Conservation (phyloP, 2,797 vertebrate species). For the Anguilla pacifica region DNA sequence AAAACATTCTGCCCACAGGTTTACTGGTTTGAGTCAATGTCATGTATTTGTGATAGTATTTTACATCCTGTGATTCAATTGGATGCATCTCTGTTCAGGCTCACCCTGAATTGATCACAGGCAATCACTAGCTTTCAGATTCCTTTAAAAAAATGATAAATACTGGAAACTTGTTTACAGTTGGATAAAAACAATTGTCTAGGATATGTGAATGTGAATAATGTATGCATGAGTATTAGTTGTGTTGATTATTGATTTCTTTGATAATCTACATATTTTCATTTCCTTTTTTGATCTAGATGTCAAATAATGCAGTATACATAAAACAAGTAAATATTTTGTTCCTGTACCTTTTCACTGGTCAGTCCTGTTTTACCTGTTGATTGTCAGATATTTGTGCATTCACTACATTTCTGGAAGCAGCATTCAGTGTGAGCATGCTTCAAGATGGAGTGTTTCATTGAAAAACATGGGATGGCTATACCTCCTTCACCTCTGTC, state of each 20-base stretch:
- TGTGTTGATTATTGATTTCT: neutral
- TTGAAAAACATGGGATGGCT: neutral
- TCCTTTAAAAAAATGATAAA: neutral
- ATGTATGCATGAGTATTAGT: neutral
- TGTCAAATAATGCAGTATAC: too few relatives aligned
- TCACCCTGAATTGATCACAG: neutral
- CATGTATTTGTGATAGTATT: neutral
- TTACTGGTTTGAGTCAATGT: neutral
- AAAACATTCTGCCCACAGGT: neutral
- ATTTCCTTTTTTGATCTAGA: neutral
- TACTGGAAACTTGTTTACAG: neutral
- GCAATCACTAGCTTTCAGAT: conserved; percentile 12
- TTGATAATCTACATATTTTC: neutral
- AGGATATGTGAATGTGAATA: too few relatives aligned
- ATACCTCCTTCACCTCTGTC: neutral
- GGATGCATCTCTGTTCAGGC: neutral
- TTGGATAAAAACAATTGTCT: neutral
- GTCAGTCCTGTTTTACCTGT: neutral
- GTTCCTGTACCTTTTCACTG: neutral
- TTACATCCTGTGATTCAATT: neutral
- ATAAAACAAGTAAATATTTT: neutral
- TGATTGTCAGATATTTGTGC: neutral
- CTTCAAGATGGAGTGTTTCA: neutral
- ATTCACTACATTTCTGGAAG: neutral
- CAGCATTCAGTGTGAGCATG: neutral